A percentile compares a stretch with the other conserved stretches of the same genome.
These are phyloP conservation scores for Anagrus nilaparvatae DNA, from an alignment of 1,140 invertebrate genomes.

Conservation along the genomic window DNA sequence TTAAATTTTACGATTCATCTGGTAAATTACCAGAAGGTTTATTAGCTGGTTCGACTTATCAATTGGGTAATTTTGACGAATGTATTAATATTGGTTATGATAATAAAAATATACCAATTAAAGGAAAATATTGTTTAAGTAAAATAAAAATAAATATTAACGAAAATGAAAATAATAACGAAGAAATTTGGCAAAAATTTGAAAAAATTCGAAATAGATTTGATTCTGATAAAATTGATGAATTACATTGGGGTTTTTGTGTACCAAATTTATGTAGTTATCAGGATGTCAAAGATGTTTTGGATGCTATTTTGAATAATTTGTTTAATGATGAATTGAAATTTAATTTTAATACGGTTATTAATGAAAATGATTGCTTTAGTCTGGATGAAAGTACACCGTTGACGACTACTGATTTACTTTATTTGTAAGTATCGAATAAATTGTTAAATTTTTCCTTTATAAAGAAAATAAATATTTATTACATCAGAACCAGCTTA, in stretches of 20 bases:
- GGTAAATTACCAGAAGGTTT: conserved; percentile 52
- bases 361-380: conserved; percentile 43
- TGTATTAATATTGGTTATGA: conserved; percentile 41
- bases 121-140: conserved; percentile 53
- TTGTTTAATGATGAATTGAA: conserved; percentile 38
- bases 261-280: conserved; percentile 47
- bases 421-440: conserved; percentile 44
- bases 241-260: conserved; percentile 53
- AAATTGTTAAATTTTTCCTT: too few species aligned
- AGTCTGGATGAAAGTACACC: conserved; percentile 33
- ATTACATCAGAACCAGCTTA: too few species aligned
- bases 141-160: conserved; percentile 38
- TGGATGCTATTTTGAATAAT: conserved; percentile 41
- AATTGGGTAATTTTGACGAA: conserved; percentile 60
- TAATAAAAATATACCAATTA: conserved; percentile 25
- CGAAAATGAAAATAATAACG: conserved; percentile 13
- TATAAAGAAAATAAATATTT: too few species aligned
- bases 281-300: conserved; percentile 41
- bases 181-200: conserved; percentile 26
- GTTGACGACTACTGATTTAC: conserved; percentile 41
- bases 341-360: conserved; percentile 31
- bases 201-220: conserved; percentile 25
- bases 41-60: conserved; percentile 49
- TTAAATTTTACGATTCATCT: conserved; percentile 55
- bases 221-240: conserved; percentile 37